These are phyloP conservation scores for Epinephelus malabaricus DNA, from an alignment of 2,797 vertebrate genomes.

Conservation along the genomic window DNA sequence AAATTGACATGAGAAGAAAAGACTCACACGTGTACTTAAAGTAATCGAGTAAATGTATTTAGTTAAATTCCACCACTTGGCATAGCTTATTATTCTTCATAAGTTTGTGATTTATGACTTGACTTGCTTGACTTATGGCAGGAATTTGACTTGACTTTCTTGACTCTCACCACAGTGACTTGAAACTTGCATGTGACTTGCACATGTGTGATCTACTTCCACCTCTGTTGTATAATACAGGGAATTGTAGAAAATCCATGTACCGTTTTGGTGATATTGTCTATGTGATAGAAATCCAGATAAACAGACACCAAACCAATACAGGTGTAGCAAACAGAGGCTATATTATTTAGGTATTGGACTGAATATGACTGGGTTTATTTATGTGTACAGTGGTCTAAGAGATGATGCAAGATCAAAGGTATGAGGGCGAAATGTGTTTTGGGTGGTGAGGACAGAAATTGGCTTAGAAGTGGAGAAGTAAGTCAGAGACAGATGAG, in stretches of 20 bases:
- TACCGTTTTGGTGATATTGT: not conserved
- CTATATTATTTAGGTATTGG: not conserved
- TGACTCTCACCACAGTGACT: too few species aligned
- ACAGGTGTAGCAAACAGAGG: not conserved
- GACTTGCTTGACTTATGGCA: too few species aligned
- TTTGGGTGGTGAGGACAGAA: conserved; percentile 24
- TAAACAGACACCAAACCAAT: not conserved
- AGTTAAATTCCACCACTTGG: too few species aligned
- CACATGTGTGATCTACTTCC: too few species aligned
- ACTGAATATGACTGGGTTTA: conserved; percentile 14
- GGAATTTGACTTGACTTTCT: too few species aligned
- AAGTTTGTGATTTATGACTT: too few species aligned
- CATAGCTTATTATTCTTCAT: too few species aligned
- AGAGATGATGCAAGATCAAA: conserved; percentile 39
- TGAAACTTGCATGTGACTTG: too few species aligned
- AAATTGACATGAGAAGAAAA: too few species aligned
- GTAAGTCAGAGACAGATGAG: conserved; percentile 44
- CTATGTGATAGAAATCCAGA: not conserved
- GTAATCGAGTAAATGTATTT: too few species aligned
- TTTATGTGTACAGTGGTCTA: conserved; percentile 8
- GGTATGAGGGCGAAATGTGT: conserved; percentile 41
- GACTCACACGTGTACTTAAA: too few species aligned
- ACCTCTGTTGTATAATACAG: not conserved
- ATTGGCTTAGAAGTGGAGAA: conserved; percentile 22
- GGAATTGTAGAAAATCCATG: not conserved